These are phyloP conservation scores for Podilymbus podiceps DNA, from an alignment of 2,113 vertebrate genomes.

Conservation along the genomic window DNA sequence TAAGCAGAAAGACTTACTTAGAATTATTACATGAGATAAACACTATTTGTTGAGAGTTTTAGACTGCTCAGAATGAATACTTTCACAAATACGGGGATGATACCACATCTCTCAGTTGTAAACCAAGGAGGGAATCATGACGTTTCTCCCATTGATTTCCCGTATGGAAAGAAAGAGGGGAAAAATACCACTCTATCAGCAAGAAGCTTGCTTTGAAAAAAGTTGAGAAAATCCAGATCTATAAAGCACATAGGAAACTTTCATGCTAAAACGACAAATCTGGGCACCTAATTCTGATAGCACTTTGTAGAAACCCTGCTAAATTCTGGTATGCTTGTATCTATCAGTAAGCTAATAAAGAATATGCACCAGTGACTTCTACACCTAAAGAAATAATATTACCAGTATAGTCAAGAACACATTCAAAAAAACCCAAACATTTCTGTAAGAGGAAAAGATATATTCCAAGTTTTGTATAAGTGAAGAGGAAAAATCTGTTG, in stretches of 20 bases:
- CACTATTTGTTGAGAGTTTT: fast-evolving
- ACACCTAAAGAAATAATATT: neutral
- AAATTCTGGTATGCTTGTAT: neutral
- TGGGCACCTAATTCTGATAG: neutral
- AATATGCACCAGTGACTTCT: neutral
- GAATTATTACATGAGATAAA: neutral
- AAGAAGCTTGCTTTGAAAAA: neutral
- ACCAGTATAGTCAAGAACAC: neutral
- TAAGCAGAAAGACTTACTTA: neutral
- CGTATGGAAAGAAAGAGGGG: neutral
- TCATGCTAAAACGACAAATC: neutral
- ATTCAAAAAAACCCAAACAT: neutral
- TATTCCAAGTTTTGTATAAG: neutral
- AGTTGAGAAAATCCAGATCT: neutral
- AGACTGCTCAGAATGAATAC: neutral
- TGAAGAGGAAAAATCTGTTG: neutral
- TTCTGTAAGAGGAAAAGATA: neutral
- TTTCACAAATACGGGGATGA: neutral
- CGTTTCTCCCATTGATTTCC: neutral
- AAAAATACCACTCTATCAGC: neutral
- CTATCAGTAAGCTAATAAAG: neutral
- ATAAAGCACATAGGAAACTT: neutral
- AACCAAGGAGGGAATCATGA: neutral
- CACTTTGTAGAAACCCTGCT: neutral
- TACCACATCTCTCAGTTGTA: neutral